Percentiles rank a stretch among this genome's conserved stretches.
Evolutionary conservation across 2,797 vertebrate species (phyloP).

Genomic region (Nannoperca obscura): DNA sequence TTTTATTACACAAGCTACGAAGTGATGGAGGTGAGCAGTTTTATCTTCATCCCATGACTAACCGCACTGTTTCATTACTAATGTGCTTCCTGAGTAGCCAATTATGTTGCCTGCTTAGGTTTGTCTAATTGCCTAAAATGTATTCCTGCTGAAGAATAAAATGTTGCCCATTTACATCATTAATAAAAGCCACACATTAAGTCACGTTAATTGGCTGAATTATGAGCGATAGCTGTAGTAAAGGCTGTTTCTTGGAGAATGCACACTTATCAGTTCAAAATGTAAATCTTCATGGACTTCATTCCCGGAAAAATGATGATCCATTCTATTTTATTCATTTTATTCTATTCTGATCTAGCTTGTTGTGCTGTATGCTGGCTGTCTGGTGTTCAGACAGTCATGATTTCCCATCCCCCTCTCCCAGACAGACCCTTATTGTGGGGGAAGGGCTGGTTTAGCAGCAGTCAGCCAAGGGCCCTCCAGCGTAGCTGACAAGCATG

Average conservation of each 20-base stretch:
- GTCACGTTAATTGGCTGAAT: slow-evolving; percentile 31
- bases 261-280: slow-evolving; percentile 1
- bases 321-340: slow-evolving; percentile 38
- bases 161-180: slow-evolving; percentile 32
- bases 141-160: slow-evolving; percentile 36
- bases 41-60: slow-evolving; percentile 32
- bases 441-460: slow-evolving; percentile 81
- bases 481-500: slow-evolving; percentile 82
- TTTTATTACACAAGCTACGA: slow-evolving; percentile 16
- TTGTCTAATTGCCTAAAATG: slow-evolving; percentile 36
- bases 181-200: slow-evolving; percentile 28
- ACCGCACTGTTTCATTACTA: slow-evolving; percentile 33
- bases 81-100: slow-evolving; percentile 39
- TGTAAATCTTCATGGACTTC: slow-evolving; percentile 11
- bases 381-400: slow-evolving; percentile 81
- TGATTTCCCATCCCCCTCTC: slow-evolving; percentile 82
- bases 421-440: slow-evolving; percentile 80
- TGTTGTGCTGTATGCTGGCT: slow-evolving; percentile 67
- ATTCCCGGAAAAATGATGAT: not conserved
- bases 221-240: slow-evolving; percentile 18
- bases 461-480: slow-evolving; percentile 81
- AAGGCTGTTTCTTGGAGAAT: slow-evolving; percentile 4
- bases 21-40: slow-evolving; percentile 26
- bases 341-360: slow-evolving; percentile 45
- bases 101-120: slow-evolving; percentile 34